These are phyloP conservation scores for Ophioninae sp. DNA, from an alignment of 2,888 invertebrate genomes.

Conservation along the genomic window DNA sequence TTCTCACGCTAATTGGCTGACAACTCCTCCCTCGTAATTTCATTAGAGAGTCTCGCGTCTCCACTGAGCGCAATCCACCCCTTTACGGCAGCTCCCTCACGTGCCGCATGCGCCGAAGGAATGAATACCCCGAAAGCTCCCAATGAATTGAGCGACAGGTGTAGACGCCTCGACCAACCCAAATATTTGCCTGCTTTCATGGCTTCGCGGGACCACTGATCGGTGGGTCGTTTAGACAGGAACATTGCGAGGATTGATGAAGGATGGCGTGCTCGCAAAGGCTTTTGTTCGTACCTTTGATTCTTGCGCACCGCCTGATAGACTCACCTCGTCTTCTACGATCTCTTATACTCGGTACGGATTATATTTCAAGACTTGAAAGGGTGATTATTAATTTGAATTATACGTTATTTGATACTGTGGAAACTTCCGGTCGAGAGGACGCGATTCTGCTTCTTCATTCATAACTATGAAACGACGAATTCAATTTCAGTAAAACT, in stretches of 20 bases:
- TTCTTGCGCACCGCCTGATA: slow-evolving; percentile 40
- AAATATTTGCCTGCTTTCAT: slow-evolving; percentile 74
- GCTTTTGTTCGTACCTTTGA: slow-evolving; percentile 41
- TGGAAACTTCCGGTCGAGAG: slow-evolving; percentile 8
- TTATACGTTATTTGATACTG: slow-evolving; percentile 21
- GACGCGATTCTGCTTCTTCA: not conserved
- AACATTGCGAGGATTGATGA: slow-evolving; percentile 42
- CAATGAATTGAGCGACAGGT: slow-evolving; percentile 35
- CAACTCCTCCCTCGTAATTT: slow-evolving; percentile 77
- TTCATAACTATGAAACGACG: not conserved
- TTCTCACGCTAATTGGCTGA: slow-evolving; percentile 79
- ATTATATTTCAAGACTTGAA: slow-evolving; percentile 49
- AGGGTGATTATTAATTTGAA: slow-evolving; percentile 48
- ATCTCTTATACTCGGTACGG: slow-evolving; percentile 48
- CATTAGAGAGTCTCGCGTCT: slow-evolving; percentile 78
- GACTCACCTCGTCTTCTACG: not conserved
- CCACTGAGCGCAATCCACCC: slow-evolving; percentile 54
- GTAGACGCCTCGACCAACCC: slow-evolving; percentile 60
- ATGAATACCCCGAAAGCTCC: slow-evolving; percentile 18
- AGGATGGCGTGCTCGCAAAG: slow-evolving; percentile 35
- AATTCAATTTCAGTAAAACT: too few species aligned
- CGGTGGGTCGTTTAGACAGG: slow-evolving; percentile 59
- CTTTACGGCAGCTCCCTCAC: slow-evolving; percentile 14
- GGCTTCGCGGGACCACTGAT: slow-evolving; percentile 66
- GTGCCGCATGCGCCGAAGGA: slow-evolving; percentile 21